Conservation (phyloP, 2,888 invertebrate species). For the Caenorhabditis afra region DNA sequence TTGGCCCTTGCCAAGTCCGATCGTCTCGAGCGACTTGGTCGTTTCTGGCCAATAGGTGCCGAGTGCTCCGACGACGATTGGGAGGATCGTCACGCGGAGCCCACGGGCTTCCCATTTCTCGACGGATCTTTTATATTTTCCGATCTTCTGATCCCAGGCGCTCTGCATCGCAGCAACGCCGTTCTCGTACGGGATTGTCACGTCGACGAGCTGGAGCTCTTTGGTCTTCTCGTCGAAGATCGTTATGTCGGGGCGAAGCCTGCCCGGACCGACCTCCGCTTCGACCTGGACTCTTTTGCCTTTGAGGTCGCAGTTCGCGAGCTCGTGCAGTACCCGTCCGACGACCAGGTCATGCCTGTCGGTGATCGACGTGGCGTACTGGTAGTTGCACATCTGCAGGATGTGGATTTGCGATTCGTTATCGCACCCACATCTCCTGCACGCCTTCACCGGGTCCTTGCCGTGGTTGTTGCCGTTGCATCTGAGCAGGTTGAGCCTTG, state of each 20-base stretch:
- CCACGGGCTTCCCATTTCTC: not conserved
- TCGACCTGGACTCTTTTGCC: no score
- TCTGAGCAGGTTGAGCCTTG: slow-evolving; percentile 1
- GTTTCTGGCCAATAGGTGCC: no score
- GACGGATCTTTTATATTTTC: slow-evolving; percentile 8
- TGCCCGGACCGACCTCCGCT: no score
- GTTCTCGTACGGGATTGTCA: slow-evolving; percentile 18
- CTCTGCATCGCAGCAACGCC: not conserved
- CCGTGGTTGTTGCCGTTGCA: slow-evolving; percentile 7
- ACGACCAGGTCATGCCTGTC: slow-evolving; percentile 4
- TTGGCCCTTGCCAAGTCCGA: no score
- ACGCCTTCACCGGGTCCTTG: not conserved
- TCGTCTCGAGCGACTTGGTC: no score
- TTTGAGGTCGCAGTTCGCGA: not conserved
- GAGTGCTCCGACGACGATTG: no score
- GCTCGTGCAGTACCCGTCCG: not conserved
- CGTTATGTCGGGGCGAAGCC: no score
- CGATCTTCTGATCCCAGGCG: slow-evolving; percentile 5
- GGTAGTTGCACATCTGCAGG: slow-evolving; percentile 5
- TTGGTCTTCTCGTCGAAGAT: no score
- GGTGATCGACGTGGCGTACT: not conserved
- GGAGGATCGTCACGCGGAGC: no score
- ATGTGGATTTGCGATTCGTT: slow-evolving; percentile 15
- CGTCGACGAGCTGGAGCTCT: slow-evolving; percentile 11
- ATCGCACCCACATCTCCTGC: slow-evolving; percentile 4